phyloP scores from a whole-genome alignment of 2,888 invertebrate species.

The Euspilapteryx auroguttella region DNA sequence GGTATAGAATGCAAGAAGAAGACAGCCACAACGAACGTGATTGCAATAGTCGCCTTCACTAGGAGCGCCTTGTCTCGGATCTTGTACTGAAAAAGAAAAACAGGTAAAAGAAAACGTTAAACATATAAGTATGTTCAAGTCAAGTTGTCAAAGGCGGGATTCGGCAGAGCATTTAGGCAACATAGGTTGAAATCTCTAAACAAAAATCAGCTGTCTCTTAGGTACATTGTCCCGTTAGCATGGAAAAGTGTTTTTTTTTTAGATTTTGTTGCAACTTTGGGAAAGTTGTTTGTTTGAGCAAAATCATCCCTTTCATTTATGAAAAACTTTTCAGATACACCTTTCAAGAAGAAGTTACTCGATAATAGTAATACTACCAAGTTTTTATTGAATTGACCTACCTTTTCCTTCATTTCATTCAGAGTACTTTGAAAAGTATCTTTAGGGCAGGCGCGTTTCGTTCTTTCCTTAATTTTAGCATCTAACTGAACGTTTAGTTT shows the following conservation, averaged over 20 bases:
- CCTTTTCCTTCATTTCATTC: slow-evolving; percentile 62
- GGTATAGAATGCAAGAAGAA: slow-evolving; percentile 86
- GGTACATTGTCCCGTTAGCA: too few relatives aligned
- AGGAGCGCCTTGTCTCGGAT: slow-evolving; percentile 77
- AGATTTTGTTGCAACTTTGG: too few relatives aligned
- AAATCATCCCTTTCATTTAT: too few relatives aligned
- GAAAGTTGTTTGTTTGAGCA: too few relatives aligned
- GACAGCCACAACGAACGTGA: slow-evolving; percentile 72
- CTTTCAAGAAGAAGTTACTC: too few relatives aligned
- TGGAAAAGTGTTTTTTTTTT: too few relatives aligned
- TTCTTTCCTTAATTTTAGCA: slow-evolving; percentile 49
- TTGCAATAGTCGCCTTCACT: slow-evolving; percentile 71
- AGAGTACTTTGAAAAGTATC: slow-evolving; percentile 61
- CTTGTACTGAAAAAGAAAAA: slow-evolving; percentile 66
- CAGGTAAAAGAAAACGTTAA: slow-evolving; percentile 3
- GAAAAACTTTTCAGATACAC: too few relatives aligned
- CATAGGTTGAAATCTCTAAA: too few relatives aligned
- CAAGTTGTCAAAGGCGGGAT: not conserved
- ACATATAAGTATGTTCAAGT: not conserved
- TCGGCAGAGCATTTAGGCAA: not conserved
- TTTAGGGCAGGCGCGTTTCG: slow-evolving; percentile 22
- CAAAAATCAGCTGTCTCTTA: too few relatives aligned
- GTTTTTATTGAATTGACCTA: slow-evolving; percentile 10
- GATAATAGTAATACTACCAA: not conserved
- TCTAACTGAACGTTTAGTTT: slow-evolving; percentile 65